Evolutionary conservation across 2,797 vertebrate species (phyloP).

Genomic region (Brachymystax lenok): DNA sequence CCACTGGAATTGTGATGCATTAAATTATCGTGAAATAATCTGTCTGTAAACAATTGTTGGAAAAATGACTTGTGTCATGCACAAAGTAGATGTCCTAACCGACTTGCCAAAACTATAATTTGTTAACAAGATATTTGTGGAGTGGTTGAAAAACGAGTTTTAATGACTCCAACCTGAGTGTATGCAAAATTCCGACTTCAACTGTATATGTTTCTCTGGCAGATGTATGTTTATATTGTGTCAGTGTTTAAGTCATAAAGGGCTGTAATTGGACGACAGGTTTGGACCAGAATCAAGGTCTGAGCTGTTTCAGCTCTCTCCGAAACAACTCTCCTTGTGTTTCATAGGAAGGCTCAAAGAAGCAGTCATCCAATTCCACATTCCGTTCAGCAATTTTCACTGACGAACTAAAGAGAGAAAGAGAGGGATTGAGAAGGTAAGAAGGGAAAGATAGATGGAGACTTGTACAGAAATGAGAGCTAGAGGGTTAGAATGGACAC

Average conservation of each 20-base stretch:
- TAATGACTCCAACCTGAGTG: no score
- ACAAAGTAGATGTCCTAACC: no score
- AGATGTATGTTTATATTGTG: background rate
- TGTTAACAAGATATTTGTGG: no score
- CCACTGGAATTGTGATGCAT: no score
- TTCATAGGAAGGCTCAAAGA: conserved; percentile 59
- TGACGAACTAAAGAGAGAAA: conserved; percentile 56
- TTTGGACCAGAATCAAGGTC: conserved; percentile 52
- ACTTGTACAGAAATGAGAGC: conserved; percentile 35
- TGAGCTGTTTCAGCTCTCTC: conserved; percentile 62
- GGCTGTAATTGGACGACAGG: background rate
- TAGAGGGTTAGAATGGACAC: conserved; percentile 5
- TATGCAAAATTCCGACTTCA: no score
- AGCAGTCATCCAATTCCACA: conserved; percentile 68
- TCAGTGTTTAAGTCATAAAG: conserved; percentile 27
- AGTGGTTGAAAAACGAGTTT: no score
- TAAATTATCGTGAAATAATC: no score
- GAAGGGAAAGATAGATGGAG: conserved; percentile 62
- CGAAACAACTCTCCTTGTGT: conserved; percentile 50
- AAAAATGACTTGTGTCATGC: no score
- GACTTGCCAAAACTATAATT: no score
- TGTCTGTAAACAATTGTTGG: no score
- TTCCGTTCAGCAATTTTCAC: conserved; percentile 59
- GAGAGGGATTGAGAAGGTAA: conserved; percentile 56
- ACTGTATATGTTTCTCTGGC: background rate